Evolutionary conservation across 2,113 vertebrate genomes (phyloP).

Genomic region (Isurus oxyrinchus): DNA sequence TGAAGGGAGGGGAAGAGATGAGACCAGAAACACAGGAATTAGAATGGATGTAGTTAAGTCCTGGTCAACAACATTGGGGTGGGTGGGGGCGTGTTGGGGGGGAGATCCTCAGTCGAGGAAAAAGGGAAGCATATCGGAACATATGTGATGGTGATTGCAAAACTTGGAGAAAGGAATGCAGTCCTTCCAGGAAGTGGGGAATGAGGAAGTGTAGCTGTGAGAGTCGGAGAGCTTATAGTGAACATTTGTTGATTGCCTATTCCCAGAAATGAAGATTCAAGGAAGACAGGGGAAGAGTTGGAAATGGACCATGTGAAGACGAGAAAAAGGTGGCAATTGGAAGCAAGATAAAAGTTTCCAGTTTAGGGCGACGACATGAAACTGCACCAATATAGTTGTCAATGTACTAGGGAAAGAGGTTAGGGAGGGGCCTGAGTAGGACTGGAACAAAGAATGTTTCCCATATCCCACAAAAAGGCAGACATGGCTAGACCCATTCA

Average conservation of each 20-base stretch:
- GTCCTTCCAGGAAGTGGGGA: neutral
- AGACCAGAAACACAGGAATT: neutral
- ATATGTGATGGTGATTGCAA: neutral
- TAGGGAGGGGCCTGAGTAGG: no score
- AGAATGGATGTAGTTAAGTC: neutral
- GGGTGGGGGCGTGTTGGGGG: no score
- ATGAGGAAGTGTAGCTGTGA: neutral
- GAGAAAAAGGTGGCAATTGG: neutral
- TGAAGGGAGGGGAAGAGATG: neutral
- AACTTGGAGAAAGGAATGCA: neutral
- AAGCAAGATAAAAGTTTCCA: neutral
- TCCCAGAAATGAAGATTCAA: neutral
- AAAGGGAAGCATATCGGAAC: neutral
- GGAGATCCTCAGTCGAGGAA: neutral
- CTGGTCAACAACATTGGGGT: no score
- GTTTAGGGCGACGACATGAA: neutral
- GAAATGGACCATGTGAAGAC: neutral
- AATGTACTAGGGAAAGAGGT: no score
- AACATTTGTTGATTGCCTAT: neutral
- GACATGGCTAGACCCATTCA: no score
- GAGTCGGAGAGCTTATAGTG: neutral
- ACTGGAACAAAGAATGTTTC: no score
- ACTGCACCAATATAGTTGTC: neutral
- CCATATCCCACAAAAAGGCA: no score
- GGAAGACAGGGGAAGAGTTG: neutral